phyloP scores from a whole-genome alignment of 2,797 vertebrate species.

The Cossypha dichroa region DNA sequence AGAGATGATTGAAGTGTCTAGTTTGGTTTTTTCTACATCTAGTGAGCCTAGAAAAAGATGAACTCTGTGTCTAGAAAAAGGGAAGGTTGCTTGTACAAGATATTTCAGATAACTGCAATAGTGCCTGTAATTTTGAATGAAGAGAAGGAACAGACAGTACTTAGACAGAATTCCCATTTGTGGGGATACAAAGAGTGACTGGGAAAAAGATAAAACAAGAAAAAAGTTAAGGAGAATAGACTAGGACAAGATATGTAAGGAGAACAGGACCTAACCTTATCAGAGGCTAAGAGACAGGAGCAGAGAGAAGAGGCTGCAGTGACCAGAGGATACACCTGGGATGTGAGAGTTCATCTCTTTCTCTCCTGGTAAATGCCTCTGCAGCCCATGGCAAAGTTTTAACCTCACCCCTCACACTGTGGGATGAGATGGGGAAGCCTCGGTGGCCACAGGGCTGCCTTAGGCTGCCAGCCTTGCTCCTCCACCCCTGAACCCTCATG shows the following conservation, averaged over 20 bases:
- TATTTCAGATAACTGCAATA: not conserved
- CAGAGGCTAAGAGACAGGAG: not conserved
- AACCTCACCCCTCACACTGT: not conserved
- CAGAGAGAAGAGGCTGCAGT: not conserved
- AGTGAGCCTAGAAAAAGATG: not conserved
- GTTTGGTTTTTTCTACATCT: not conserved
- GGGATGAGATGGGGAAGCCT: not conserved
- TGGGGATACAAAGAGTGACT: not conserved
- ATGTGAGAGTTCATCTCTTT: not conserved
- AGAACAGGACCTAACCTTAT: not conserved
- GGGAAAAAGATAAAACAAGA: not conserved
- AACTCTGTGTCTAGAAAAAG: not conserved
- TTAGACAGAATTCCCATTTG: not conserved
- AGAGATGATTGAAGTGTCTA: not conserved
- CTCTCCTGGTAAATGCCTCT: not conserved
- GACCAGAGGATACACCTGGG: not conserved
- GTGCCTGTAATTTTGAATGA: not conserved
- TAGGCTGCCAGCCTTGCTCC: not conserved
- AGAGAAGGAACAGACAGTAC: not conserved
- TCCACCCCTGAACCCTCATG: not conserved
- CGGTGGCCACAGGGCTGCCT: not conserved
- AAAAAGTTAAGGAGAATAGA: not conserved
- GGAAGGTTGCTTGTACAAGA: not conserved
- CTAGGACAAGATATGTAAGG: rapidly evolving
- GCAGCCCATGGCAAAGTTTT: not conserved